These are phyloP conservation scores for Andrena camellia DNA, from an alignment of 2,888 invertebrate species.

Conservation along the genomic window DNA sequence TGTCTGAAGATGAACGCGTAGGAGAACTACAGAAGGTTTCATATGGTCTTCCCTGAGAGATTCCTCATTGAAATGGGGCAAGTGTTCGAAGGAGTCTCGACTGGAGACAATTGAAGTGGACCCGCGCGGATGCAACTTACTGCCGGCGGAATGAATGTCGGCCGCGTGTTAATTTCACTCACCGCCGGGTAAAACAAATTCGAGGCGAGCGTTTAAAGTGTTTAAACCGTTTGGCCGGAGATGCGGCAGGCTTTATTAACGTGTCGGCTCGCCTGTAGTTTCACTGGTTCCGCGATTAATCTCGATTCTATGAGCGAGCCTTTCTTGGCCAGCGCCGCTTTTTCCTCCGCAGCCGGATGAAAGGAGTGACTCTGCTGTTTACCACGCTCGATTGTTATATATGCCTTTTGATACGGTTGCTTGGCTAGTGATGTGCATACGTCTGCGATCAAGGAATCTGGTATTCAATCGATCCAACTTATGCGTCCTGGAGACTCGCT, in stretches of 20 bases:
- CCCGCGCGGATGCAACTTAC: background rate
- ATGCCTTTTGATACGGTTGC: constrained; percentile 46
- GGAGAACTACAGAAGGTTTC: too few relatives aligned
- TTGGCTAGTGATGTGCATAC: constrained; percentile 40
- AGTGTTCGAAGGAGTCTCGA: background rate
- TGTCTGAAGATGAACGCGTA: too few relatives aligned
- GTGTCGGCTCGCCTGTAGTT: constrained; percentile 4
- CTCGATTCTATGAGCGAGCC: constrained; percentile 19
- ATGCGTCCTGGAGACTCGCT: constrained; percentile 9
- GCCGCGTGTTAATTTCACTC: constrained; percentile 2
- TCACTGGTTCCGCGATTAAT: constrained; percentile 38
- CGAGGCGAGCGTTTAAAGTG: background rate
- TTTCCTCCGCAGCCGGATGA: constrained; percentile 11
- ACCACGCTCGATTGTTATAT: constrained; percentile 41
- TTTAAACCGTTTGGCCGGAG: background rate
- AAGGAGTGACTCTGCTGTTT: constrained; percentile 39
- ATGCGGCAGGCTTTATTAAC: constrained; percentile 4
- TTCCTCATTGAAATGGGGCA: too few relatives aligned
- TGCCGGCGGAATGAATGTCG: background rate
- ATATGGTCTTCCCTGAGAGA: too few relatives aligned
- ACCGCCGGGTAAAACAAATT: constrained; percentile 1
- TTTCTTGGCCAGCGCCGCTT: constrained; percentile 7
- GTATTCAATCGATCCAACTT: constrained; percentile 32
- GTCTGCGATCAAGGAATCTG: constrained; percentile 37
- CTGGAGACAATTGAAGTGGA: background rate